Evolutionary conservation across 1,140 invertebrate species (phyloP).

Genomic region (Aethina tumida): DNA sequence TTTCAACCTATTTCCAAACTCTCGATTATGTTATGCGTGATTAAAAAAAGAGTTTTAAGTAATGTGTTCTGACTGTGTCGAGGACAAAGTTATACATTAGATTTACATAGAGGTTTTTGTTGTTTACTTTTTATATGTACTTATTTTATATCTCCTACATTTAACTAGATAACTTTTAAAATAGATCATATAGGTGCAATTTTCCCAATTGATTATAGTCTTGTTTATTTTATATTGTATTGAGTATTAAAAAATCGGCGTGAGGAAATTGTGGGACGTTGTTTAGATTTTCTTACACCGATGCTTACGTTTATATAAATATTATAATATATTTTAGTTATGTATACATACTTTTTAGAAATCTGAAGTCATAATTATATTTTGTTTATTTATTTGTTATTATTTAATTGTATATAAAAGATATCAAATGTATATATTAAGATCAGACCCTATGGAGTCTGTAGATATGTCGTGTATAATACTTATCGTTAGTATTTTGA

Average conservation of each 20-base stretch:
- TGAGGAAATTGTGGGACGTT: too few relatives aligned
- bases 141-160: conserved; percentile 9
- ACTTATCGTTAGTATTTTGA: conserved; percentile 26
- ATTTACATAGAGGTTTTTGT: conserved; percentile 6
- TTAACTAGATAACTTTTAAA: conserved; percentile 16
- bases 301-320: conserved; percentile 9
- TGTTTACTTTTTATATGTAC: conserved; percentile 2
- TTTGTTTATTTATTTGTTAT: conserved; percentile 25
- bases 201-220: too few relatives aligned
- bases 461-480: conserved; percentile 23
- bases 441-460: conserved; percentile 33
- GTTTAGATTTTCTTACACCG: too few relatives aligned
- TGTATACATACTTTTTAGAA: conserved; percentile 8
- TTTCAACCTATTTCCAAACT: conserved; percentile 16
- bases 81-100: conserved; percentile 10
- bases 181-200: conserved; percentile 15
- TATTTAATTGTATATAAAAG: conserved; percentile 31
- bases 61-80: too few relatives aligned
- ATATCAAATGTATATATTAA: conserved; percentile 28
- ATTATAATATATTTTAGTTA: background rate
- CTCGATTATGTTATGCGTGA: too few relatives aligned
- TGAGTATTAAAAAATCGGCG: conserved; percentile 3
- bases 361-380: conserved; percentile 22
- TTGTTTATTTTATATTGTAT: conserved; percentile 7
- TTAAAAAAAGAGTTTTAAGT: too few relatives aligned